These are phyloP conservation scores for Tethya wilhelma DNA, from an alignment of 37 sponge, comb jelly and placozoan genomes.

Conservation along the genomic window DNA sequence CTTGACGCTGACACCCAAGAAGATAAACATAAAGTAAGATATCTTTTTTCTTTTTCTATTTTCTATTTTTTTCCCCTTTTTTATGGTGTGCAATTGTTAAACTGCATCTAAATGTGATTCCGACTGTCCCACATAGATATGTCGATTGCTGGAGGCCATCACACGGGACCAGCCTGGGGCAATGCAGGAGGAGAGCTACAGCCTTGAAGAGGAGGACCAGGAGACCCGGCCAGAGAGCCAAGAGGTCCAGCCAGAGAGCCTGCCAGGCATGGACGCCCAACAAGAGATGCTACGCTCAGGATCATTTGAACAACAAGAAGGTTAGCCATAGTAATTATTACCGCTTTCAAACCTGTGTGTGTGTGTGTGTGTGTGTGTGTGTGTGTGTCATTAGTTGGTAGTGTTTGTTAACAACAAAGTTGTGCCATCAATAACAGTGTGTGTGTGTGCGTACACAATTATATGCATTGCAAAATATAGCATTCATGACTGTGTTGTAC, in stretches of 20 bases:
- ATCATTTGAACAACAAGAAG: too few species aligned
- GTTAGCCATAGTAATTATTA: too few species aligned
- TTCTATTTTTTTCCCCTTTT: too few species aligned
- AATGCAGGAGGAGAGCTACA: neutral
- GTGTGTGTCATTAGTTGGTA: too few species aligned
- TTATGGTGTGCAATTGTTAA: neutral
- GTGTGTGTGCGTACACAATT: too few species aligned
- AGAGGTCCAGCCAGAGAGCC: neutral
- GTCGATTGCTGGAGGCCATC: conserved; percentile 28
- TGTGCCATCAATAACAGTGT: too few species aligned
- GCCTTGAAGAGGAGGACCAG: neutral
- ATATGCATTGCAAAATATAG: too few species aligned
- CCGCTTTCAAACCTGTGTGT: too few species aligned
- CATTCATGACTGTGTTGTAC: too few species aligned
- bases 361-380: too few species aligned
- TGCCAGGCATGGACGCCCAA: neutral
- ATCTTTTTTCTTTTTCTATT: neutral
- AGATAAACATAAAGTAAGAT: conserved; percentile 71
- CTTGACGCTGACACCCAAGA: conserved; percentile 79
- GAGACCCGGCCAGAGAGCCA: neutral
- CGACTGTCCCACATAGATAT: conserved; percentile 19
- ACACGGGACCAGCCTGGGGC: neutral
- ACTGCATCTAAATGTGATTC: neutral
- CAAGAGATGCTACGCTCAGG: neutral
- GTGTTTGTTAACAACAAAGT: too few species aligned